These are phyloP conservation scores for Drosophila hamatofila DNA, from an alignment of 2,888 invertebrate species.

Conservation along the genomic window DNA sequence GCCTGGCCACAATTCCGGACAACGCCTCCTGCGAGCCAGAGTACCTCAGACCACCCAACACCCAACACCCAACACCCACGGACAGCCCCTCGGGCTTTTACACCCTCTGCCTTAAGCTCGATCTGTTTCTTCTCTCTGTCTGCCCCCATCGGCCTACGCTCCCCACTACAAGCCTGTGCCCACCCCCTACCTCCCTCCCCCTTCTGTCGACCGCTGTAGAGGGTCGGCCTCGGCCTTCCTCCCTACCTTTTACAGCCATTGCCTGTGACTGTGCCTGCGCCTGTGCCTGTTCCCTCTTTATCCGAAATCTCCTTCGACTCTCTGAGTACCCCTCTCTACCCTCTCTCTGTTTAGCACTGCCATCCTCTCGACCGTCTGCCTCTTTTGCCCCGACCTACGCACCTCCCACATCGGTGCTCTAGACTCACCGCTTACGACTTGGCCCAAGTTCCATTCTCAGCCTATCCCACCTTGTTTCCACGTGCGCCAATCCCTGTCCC, in stretches of 20 bases:
- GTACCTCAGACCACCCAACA: neutral
- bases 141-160: neutral
- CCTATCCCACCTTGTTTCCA: slow-evolving; percentile 3
- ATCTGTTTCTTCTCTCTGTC: neutral
- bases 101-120: neutral
- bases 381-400: neutral
- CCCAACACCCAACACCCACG: neutral
- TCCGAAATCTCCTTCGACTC: neutral
- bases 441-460: slow-evolving; percentile 7
- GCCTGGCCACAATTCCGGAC: slow-evolving; percentile 65
- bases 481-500: slow-evolving; percentile 21
- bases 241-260: neutral
- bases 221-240: too few relatives aligned
- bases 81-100: neutral
- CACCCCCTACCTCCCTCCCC: neutral
- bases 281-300: neutral
- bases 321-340: neutral
- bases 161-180: neutral
- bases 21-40: slow-evolving; percentile 29
- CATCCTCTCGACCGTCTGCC: neutral
- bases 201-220: too few relatives aligned
- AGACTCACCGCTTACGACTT: neutral
- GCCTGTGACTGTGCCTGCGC: neutral
- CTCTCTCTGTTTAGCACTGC: neutral
- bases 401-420: neutral